A percentile compares a stretch with the other conserved stretches of the same genome.
Conservation (phyloP, 2,888 invertebrate genomes). For the Hyppa rectilinea region DNA sequence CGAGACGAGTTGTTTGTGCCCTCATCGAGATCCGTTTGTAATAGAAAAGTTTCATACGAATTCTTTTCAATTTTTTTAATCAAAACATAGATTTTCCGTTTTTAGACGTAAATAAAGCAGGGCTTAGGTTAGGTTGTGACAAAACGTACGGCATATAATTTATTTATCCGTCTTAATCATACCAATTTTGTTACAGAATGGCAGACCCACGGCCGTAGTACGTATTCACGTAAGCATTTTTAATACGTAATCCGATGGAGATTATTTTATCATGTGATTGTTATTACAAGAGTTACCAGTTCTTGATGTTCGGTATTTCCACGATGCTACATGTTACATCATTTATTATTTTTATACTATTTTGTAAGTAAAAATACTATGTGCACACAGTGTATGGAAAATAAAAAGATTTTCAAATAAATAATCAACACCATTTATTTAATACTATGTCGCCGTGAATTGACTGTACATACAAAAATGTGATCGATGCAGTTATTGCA, state of each 20-base stretch:
- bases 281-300: constrained; percentile 47
- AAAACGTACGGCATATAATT: neutral
- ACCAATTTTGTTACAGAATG: constrained; percentile 81
- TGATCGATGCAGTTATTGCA: constrained; percentile 85
- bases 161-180: neutral
- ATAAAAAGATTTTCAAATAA: constrained; percentile 68
- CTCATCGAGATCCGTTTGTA: neutral
- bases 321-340: constrained; percentile 38
- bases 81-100: neutral
- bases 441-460: constrained; percentile 82
- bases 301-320: constrained; percentile 16
- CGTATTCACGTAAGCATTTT: constrained; percentile 61
- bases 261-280: constrained; percentile 62
- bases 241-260: constrained; percentile 63
- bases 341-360: constrained; percentile 41
- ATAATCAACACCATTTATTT: constrained; percentile 88
- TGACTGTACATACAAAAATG: constrained; percentile 79
- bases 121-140: too few species aligned
- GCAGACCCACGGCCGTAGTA: constrained; percentile 82
- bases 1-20: neutral
- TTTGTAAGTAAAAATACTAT: constrained; percentile 31
- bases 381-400: constrained; percentile 19
- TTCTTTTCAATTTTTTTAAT: neutral
- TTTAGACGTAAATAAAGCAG: neutral
- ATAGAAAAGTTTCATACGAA: too few species aligned